Conservation (phyloP, 2,797 vertebrate species). For the Pangasius djambal region DNA sequence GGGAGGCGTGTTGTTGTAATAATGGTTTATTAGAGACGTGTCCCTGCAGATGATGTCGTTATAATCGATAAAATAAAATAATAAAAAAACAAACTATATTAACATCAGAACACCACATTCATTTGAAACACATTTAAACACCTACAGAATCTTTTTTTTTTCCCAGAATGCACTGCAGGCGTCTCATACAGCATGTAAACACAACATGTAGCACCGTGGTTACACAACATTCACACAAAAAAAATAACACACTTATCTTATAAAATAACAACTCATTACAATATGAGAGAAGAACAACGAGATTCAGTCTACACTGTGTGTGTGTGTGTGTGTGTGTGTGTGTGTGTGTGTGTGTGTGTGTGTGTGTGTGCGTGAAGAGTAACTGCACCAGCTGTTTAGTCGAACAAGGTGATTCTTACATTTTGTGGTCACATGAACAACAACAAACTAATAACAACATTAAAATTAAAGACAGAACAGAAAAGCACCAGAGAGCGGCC, state of each 20-base stretch:
- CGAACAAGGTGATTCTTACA: background rate
- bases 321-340: slow-evolving; percentile 29
- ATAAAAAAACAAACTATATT: background rate
- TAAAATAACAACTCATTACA: slow-evolving; percentile 52
- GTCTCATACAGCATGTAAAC: slow-evolving; percentile 45
- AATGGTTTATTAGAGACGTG: slow-evolving; percentile 47
- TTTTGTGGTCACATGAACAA: slow-evolving; percentile 33
- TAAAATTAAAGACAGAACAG: background rate
- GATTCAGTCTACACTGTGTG: slow-evolving; percentile 48
- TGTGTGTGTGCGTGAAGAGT: background rate
- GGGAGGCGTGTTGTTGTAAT: slow-evolving; percentile 27
- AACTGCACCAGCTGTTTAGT: slow-evolving; percentile 1
- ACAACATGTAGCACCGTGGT: slow-evolving; percentile 50
- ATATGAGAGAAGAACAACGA: slow-evolving; percentile 57
- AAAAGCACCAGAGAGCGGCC: slow-evolving; percentile 25
- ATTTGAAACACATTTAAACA: background rate
- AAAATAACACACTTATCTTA: background rate
- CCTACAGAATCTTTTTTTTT: background rate
- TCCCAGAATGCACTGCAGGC: slow-evolving; percentile 34
- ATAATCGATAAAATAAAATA: slow-evolving; percentile 3
- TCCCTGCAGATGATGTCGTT: slow-evolving; percentile 41
- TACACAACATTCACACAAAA: slow-evolving; percentile 39
- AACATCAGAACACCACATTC: slow-evolving; percentile 17
- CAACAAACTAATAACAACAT: slow-evolving; percentile 1
- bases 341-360: slow-evolving; percentile 42